phyloP scores from a whole-genome alignment of 2,113 vertebrate species.

The Cettia cetti region DNA sequence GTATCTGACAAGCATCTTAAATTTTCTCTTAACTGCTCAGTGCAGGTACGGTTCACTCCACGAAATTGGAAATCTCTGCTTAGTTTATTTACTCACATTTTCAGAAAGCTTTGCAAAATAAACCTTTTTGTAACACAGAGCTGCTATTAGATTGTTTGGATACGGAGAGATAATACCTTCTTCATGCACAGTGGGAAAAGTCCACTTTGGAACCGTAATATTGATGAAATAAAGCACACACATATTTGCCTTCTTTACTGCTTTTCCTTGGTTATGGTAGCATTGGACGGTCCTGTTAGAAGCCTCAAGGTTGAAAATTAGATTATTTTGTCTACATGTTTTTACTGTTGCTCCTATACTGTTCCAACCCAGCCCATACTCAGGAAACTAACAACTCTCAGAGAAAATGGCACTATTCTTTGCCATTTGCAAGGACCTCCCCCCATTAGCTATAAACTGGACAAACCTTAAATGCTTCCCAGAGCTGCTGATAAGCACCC shows the following conservation, averaged over 20 bases:
- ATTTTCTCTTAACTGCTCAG: background rate
- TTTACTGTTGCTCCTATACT: background rate
- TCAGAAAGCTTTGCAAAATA: background rate
- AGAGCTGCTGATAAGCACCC: slow-evolving; percentile 38
- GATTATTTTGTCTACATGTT: background rate
- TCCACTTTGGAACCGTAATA: background rate
- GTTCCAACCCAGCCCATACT: background rate
- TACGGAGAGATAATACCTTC: background rate
- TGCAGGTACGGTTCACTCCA: background rate
- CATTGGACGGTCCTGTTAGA: background rate
- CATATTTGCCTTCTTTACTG: background rate
- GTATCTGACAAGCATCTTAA: rapidly evolving
- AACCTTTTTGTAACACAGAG: background rate
- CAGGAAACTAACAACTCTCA: slow-evolving; percentile 4
- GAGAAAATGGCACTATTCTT: slow-evolving; percentile 10
- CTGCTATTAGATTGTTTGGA: background rate
- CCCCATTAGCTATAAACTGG: background rate
- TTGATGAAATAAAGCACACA: background rate
- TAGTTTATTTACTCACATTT: background rate
- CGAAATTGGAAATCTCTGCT: background rate
- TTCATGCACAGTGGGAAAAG: background rate
- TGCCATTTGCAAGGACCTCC: background rate
- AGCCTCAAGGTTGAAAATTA: background rate
- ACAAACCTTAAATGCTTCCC: slow-evolving; percentile 5
- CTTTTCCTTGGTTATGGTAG: background rate